phyloP scores from a whole-genome alignment of 1,140 invertebrate genomes.

The Pachyrhynchus sulphureomaculatus region DNA sequence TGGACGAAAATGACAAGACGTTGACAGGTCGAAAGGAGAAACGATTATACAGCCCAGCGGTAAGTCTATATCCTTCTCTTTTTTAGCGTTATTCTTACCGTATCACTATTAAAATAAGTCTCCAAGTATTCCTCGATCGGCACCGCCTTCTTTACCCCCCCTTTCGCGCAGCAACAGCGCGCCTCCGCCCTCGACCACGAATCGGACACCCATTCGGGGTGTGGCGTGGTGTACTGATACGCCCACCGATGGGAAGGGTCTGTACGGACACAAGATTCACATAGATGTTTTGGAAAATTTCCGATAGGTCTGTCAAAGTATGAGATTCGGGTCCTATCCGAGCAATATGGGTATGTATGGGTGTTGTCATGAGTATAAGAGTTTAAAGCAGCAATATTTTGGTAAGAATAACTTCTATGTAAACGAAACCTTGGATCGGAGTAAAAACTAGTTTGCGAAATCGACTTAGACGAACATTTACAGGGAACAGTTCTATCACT shows the following conservation, averaged over 20 bases:
- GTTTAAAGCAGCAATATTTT: conserved; percentile 1
- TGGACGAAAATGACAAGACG: no score
- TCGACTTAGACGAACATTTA: no score
- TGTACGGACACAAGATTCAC: no score
- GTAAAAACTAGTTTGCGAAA: no score
- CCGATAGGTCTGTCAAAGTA: no score
- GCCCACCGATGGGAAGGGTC: neutral
- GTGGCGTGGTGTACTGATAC: neutral
- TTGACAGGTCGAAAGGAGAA: no score
- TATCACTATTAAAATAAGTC: conserved; percentile 45
- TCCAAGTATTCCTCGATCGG: conserved; percentile 49
- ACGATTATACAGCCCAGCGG: neutral
- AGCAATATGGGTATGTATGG: neutral
- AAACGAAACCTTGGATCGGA: no score
- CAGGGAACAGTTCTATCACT: no score
- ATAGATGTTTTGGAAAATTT: no score
- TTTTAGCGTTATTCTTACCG: conserved; percentile 42
- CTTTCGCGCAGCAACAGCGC: conserved; percentile 37
- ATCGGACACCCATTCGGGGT: neutral
- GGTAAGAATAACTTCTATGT: conserved; percentile 1
- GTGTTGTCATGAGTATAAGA: neutral
- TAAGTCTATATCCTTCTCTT: neutral
- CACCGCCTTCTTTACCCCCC: conserved; percentile 36
- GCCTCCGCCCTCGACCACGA: conserved; percentile 3
- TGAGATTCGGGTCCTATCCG: no score